Conservation (phyloP, 2,888 invertebrate species). For the Phengaris alcon region DNA sequence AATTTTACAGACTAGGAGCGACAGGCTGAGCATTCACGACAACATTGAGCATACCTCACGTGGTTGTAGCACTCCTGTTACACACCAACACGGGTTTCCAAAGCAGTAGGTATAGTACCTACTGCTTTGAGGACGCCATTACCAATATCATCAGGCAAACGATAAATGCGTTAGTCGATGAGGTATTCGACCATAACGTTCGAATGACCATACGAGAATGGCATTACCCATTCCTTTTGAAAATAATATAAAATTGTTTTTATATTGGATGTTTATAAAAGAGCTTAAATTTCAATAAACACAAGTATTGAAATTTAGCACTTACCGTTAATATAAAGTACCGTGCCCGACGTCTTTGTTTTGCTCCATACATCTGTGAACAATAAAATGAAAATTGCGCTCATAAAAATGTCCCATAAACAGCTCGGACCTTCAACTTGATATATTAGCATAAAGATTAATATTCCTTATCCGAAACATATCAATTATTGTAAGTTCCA, state of each 20-base stretch:
- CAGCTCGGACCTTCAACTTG: conserved; percentile 14
- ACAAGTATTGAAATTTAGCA: conserved; percentile 4
- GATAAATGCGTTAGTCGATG: no score
- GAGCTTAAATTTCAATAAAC: conserved; percentile 1
- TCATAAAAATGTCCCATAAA: conserved; percentile 22
- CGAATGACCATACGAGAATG: neutral
- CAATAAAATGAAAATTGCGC: conserved; percentile 22
- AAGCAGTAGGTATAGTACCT: no score
- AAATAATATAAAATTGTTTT: neutral
- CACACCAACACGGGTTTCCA: no score
- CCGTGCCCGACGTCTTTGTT: neutral
- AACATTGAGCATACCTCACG: no score
- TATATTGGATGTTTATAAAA: neutral
- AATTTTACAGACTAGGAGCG: no score
- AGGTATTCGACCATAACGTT: no score
- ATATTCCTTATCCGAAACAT: conserved; percentile 16
- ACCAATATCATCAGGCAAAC: no score
- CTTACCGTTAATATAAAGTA: neutral
- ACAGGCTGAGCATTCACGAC: no score
- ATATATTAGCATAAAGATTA: conserved; percentile 3
- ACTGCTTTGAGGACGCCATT: no score
- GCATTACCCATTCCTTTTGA: neutral
- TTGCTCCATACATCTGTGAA: neutral
- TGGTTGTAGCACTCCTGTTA: no score
- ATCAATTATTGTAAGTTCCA: neutral